Evolutionary conservation across 2,113 vertebrate species (phyloP), one percentile per base, ranked within the genome.

Genomic region (Anolis sagrei): DNA sequence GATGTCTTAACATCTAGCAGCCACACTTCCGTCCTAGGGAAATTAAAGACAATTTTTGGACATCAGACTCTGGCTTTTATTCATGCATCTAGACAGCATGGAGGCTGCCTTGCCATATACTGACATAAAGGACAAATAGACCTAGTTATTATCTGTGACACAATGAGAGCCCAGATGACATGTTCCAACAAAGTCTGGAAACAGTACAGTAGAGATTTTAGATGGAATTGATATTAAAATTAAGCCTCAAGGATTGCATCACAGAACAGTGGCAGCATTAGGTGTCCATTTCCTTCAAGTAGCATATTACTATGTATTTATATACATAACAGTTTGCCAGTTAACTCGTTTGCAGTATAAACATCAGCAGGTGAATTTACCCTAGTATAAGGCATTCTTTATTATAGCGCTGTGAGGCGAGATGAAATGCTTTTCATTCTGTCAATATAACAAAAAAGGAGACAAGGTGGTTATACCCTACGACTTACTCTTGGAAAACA

Each of bases 81-180:
- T 85, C 61, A 49, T 73, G 51, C 39, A 54, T 62, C 74, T 69
- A 78, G 48, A 44, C 48, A 89, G 54, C 1, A 0, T 61, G 64
- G 78, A 68, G 16, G 58, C 51, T 83, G 61, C 36, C 61, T 86
- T 49, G 54, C 13, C 72, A 87, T 69, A n/a, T 76, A 19, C 5
- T 76, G 36, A 73, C 7, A 6, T 14, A 49, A 78, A 83, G 81
- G 75, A 83, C 80, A 87, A 87, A 72, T 64, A 64, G 75, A 79
- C 39, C 54, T 21, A 83, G 86, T 87, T 87, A 82, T 77, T 87
- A 51, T 74, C 39, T 83, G 75, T 79, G 75, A 83, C 86, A 87
- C 19, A 81, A 7, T 70, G n/a, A 13, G 14, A 87, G 19, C 36
- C 58, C 29, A 36, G 61, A 69, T 36, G 48, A 19, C 66, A 74